Conservation (phyloP, 2,797 vertebrate genomes). For the Synanceia verrucosa region DNA sequence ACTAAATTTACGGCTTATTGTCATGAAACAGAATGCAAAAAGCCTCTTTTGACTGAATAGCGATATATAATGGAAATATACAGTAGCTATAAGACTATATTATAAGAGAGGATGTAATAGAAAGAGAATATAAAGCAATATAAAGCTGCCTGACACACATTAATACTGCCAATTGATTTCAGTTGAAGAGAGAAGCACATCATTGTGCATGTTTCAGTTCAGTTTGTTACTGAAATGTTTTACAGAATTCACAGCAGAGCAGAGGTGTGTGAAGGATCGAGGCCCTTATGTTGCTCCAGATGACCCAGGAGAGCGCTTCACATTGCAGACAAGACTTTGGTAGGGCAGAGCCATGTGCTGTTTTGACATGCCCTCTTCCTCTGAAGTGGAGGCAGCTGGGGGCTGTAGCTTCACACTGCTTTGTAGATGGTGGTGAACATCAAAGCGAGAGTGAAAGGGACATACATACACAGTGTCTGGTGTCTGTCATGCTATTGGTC, state of each 20-base stretch:
- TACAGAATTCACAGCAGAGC: neutral
- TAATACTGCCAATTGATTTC: neutral
- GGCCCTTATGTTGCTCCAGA: constrained; percentile 42
- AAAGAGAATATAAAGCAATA: constrained; percentile 1
- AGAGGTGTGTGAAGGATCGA: neutral
- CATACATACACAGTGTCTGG: constrained; percentile 37
- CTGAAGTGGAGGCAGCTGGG: constrained; percentile 68
- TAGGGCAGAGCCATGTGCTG: constrained; percentile 52
- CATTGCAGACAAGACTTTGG: constrained; percentile 36
- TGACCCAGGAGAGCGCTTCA: constrained; percentile 45
- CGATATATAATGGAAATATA: neutral
- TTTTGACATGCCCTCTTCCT: constrained; percentile 56
- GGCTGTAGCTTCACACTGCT: constrained; percentile 58
- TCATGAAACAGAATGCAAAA: constrained; percentile 1
- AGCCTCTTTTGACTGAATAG: neutral
- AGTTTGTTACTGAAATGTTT: neutral
- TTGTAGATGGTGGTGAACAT: constrained; percentile 31
- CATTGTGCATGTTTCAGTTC: neutral
- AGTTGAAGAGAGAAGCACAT: neutral
- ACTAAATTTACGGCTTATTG: constrained; percentile 4
- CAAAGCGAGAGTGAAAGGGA: constrained; percentile 25
- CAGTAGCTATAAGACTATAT: neutral
- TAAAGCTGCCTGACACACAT: neutral
- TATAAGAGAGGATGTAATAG: neutral
- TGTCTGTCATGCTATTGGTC: constrained; percentile 52